Evolutionary conservation across 1,140 invertebrate genomes (phyloP).

Genomic region (Cheumatopsyche charites): DNA sequence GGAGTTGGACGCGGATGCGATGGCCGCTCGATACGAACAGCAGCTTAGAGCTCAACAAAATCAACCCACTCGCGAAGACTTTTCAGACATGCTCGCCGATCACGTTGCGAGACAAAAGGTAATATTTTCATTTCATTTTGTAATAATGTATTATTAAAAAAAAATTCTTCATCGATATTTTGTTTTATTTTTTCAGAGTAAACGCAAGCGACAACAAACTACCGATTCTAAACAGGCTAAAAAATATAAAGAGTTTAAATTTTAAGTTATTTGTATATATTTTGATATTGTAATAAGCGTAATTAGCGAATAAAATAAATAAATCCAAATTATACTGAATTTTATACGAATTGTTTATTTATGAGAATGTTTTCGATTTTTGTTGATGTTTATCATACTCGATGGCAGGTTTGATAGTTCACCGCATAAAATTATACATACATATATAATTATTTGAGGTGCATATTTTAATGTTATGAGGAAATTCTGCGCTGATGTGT

Average conservation of each 20-base stretch:
- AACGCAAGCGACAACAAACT: slow-evolving; percentile 89
- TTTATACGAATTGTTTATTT: too few relatives aligned
- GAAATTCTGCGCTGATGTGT: too few relatives aligned
- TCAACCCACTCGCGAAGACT: slow-evolving; percentile 88
- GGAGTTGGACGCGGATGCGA: slow-evolving; percentile 93
- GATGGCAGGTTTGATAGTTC: too few relatives aligned
- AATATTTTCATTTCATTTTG: slow-evolving; percentile 24
- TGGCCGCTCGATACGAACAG: slow-evolving; percentile 96
- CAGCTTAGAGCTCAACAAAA: slow-evolving; percentile 92
- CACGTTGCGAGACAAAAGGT: slow-evolving; percentile 95
- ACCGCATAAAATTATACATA: too few relatives aligned
- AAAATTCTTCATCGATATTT: slow-evolving; percentile 32
- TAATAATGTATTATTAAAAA: background rate
- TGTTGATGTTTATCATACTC: too few relatives aligned
- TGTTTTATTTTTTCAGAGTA: slow-evolving; percentile 73
- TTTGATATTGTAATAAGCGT: too few relatives aligned
- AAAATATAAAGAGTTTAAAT: slow-evolving; percentile 99
- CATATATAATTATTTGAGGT: too few relatives aligned
- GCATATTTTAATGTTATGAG: too few relatives aligned
- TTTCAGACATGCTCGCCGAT: slow-evolving; percentile 98
- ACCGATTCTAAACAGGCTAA: slow-evolving; percentile 88
- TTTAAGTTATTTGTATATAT: too few relatives aligned
- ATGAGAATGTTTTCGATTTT: too few relatives aligned
- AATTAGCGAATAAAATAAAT: too few relatives aligned
- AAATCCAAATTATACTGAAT: too few relatives aligned